These are phyloP conservation scores for Hemithea aestivaria DNA, from an alignment of 2,888 invertebrate species.

Conservation along the genomic window DNA sequence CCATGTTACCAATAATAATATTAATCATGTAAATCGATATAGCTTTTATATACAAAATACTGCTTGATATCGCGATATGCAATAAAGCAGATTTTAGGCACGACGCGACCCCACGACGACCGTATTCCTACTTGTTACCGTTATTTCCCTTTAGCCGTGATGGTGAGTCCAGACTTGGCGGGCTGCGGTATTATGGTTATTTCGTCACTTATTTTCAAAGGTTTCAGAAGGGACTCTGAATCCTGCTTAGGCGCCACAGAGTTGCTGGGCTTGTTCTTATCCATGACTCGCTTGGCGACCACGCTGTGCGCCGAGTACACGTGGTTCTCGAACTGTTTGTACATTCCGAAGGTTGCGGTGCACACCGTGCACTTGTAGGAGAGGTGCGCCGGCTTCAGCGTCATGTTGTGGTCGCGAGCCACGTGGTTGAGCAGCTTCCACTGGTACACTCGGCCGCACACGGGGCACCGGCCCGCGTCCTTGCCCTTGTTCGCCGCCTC, in stretches of 20 bases:
- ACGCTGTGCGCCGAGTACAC: constrained; percentile 97
- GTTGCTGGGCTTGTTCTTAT: constrained; percentile 73
- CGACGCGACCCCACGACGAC: constrained; percentile 30
- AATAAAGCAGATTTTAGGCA: constrained; percentile 40
- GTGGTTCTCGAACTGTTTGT: constrained; percentile 96
- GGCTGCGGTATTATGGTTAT: constrained; percentile 96
- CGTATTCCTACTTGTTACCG: constrained; percentile 42
- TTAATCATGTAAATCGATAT: constrained; percentile 45
- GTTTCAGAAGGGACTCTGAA: constrained; percentile 86
- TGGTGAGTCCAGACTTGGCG: constrained; percentile 74
- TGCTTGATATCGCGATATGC: constrained; percentile 55
- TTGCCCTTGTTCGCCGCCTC: constrained; percentile 97
- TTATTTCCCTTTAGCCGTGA: constrained; percentile 73
- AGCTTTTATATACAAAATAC: constrained; percentile 72
- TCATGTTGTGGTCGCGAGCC: constrained; percentile 95
- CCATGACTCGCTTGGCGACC: constrained; percentile 92
- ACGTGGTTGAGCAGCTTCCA: constrained; percentile 96
- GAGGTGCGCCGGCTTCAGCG: constrained; percentile 94
- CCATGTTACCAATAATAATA: constrained; percentile 46
- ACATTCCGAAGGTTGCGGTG: constrained; percentile 97
- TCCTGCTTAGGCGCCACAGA: constrained; percentile 52
- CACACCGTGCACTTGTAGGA: constrained; percentile 98
- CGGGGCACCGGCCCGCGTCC: constrained; percentile 96
- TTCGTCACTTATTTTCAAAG: constrained; percentile 93
- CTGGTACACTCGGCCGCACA: constrained; percentile 91